A percentile compares a stretch with the other conserved stretches of the same genome.
Conservation (phyloP, 2,113 vertebrate species). For the Brachypodius melanocephalos region DNA sequence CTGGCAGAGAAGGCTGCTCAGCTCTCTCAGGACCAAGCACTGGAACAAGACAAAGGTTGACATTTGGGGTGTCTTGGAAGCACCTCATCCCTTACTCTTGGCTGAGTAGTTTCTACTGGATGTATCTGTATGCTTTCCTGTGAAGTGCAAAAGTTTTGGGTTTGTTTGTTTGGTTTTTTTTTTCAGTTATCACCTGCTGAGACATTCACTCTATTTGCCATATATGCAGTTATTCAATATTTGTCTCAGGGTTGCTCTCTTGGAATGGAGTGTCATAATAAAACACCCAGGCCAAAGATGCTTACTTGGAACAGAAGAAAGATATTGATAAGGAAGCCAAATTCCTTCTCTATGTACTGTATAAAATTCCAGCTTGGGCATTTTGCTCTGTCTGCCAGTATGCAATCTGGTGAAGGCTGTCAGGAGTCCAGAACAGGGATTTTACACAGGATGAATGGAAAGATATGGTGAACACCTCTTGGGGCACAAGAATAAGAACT, state of each 20-base stretch:
- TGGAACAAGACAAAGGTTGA: neutral
- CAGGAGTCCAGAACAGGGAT: neutral
- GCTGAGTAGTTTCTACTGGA: neutral
- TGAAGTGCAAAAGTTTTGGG: neutral
- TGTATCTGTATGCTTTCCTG: neutral
- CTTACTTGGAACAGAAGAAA: neutral
- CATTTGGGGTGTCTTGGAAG: neutral
- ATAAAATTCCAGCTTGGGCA: neutral
- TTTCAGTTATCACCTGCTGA: neutral
- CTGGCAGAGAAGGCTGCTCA: neutral
- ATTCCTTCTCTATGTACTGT: neutral
- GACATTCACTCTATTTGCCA: neutral
- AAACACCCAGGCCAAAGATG: neutral
- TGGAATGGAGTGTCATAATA: neutral
- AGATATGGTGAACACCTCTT: neutral
- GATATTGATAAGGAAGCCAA: neutral
- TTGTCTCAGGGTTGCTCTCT: neutral
- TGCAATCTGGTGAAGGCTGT: neutral
- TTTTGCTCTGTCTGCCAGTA: neutral
- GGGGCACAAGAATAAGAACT: neutral
- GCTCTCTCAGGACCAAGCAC: neutral
- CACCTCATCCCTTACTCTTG: neutral
- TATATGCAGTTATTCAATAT: neutral
- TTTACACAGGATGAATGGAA: neutral
- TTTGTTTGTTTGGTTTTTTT: neutral